Base-by-base conservation (phyloP, 1,140 invertebrate genomes). In the Psix sp. region DNA sequence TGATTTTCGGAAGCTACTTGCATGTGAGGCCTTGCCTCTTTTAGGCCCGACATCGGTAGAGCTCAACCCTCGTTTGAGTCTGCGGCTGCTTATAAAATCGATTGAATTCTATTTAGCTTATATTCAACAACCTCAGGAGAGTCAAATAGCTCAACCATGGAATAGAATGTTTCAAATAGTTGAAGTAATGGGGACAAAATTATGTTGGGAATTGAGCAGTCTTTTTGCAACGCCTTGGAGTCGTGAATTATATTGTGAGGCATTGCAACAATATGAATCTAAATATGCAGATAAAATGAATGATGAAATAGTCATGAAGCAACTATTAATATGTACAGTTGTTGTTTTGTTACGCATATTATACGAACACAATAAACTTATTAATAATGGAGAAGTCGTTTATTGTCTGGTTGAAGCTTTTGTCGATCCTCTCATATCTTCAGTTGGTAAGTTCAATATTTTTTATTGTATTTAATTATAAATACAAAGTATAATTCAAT, bases 91-190 rank as follows among this genome's bases (percentile, higher is more conserved):
- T 0, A 84, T 75, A 26, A 90, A 90, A 84, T 89, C 90, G 10
- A 88, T 91, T 26, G 90, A 91, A 83, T 91, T 90, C 79, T 91
- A 91, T 68, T 87, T 91, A 57, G 88, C 89, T n/a, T 91, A 90
- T 76, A 87, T 91, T 31, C 88, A 90, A 79, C 88, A 91, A 75
- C 90, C 92, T 21, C 88, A 84, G 72, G 91, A 92, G 71, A 87
- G 88, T 77, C 91, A 92, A 77, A 91, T 93, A 18, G 85, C 88
- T 49, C 90, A 94, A 76, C 91, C 92, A n/a, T 96, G 94, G 94
- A 90, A 91, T 40, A 91, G 91, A 70, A 88, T 96, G 10, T 95
- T 94, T 81, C 89, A 91, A 65, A 90, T 95, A 13, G 85, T 95
- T 2, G 91, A 93, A 82, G 83, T 93, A 40, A 90, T 93, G 39